Conservation (phyloP, 1,140 invertebrate genomes). For the Pectinophora gossypiella region DNA sequence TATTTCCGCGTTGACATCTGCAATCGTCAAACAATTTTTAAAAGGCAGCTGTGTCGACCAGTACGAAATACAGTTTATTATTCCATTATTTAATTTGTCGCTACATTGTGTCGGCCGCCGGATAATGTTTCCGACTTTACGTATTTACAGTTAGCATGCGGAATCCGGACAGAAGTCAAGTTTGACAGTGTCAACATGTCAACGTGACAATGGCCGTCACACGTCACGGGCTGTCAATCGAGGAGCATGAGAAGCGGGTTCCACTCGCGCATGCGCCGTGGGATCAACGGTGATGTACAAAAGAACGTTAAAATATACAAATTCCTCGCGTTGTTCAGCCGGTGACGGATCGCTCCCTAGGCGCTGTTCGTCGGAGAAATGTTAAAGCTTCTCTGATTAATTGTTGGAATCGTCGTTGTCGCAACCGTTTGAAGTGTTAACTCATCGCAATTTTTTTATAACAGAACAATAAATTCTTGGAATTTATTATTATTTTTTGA, state of each 20-base stretch:
- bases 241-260: constrained; percentile 61
- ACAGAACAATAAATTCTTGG: no score
- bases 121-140: constrained; percentile 68
- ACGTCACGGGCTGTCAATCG: constrained; percentile 66
- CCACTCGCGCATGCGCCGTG: constrained; percentile 28
- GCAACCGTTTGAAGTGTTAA: not conserved
- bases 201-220: constrained; percentile 65
- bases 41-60: constrained; percentile 42
- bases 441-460: not conserved
- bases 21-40: constrained; percentile 14
- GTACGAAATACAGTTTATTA: constrained; percentile 47
- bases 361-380: constrained; percentile 24
- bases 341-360: constrained; percentile 53
- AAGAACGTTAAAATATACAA: constrained; percentile 42
- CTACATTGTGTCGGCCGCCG: constrained; percentile 50
- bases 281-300: constrained; percentile 30
- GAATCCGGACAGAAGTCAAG: constrained; percentile 72
- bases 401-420: not conserved
- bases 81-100: constrained; percentile 73
- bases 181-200: constrained; percentile 72
- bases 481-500: no score
- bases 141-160: constrained; percentile 64
- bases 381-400: constrained; percentile 2
- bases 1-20: constrained; percentile 13
- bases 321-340: constrained; percentile 38